A percentile compares a stretch with the other conserved stretches of the same genome.
These are phyloP conservation scores for Sphaerophoria rueppellii DNA, from an alignment of 2,888 invertebrate genomes.

Conservation along the genomic window DNA sequence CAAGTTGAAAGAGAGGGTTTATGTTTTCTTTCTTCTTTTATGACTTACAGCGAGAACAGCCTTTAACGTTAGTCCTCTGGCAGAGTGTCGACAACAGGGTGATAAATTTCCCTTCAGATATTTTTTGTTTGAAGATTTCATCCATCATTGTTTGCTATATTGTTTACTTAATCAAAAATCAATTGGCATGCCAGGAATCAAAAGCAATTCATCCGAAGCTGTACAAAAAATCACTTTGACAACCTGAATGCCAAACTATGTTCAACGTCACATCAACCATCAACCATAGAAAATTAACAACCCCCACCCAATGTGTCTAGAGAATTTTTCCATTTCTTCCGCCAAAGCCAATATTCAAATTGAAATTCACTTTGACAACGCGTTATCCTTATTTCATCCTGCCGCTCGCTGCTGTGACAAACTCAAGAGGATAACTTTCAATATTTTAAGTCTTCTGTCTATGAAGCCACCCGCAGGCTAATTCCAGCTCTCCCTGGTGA, in stretches of 20 bases:
- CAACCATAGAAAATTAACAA: slow-evolving; percentile 70
- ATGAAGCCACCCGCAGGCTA: slow-evolving; percentile 69
- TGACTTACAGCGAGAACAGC: slow-evolving; percentile 38
- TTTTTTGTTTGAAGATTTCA: slow-evolving; percentile 5
- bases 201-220: slow-evolving; percentile 61
- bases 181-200: slow-evolving; percentile 67
- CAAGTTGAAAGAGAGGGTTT: slow-evolving; percentile 48
- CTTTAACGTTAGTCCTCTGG: slow-evolving; percentile 12
- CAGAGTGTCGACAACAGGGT: slow-evolving; percentile 53
- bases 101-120: slow-evolving; percentile 63
- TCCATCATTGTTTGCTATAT: slow-evolving; percentile 6
- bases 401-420: neutral
- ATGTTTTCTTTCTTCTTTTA: neutral
- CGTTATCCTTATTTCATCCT: slow-evolving; percentile 64
- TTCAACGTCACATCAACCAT: slow-evolving; percentile 31
- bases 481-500: slow-evolving; percentile 44
- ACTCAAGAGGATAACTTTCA: slow-evolving; percentile 63
- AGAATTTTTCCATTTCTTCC: slow-evolving; percentile 70
- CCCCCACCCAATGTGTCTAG: slow-evolving; percentile 57
- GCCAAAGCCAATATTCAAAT: slow-evolving; percentile 73
- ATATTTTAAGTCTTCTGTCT: slow-evolving; percentile 72
- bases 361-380: slow-evolving; percentile 72
- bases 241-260: slow-evolving; percentile 46
- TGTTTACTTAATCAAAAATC: slow-evolving; percentile 64
- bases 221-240: slow-evolving; percentile 56